phyloP scores from a whole-genome alignment of 1,140 invertebrate genomes.

The Bombus affinis region DNA sequence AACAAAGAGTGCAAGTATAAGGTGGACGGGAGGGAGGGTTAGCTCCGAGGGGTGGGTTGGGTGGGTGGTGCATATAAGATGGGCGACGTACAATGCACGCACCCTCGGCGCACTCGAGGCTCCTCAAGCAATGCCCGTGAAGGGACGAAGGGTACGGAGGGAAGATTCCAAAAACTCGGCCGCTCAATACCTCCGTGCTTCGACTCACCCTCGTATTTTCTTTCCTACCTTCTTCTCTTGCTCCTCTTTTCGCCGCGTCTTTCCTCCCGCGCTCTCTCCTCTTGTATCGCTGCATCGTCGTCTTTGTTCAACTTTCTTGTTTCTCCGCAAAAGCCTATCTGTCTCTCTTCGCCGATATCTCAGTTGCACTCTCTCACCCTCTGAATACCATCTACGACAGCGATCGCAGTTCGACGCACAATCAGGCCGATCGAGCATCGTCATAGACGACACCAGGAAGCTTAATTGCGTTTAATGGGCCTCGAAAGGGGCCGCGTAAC shows the following conservation, averaged over 20 bases:
- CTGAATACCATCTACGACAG: slow-evolving; percentile 20
- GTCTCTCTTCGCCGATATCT: neutral
- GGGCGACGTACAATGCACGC: slow-evolving; percentile 76
- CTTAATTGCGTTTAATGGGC: slow-evolving; percentile 66
- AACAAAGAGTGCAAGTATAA: slow-evolving; percentile 78
- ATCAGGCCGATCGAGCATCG: slow-evolving; percentile 51
- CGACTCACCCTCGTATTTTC: slow-evolving; percentile 51
- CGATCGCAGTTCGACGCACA: slow-evolving; percentile 4
- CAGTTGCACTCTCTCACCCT: neutral
- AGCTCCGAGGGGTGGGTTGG: slow-evolving; percentile 54
- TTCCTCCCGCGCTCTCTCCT: slow-evolving; percentile 1
- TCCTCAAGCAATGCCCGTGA: slow-evolving; percentile 74
- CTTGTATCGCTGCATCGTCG: neutral
- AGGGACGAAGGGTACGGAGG: slow-evolving; percentile 63
- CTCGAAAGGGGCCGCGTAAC: slow-evolving; percentile 56
- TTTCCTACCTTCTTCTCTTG: slow-evolving; percentile 31
- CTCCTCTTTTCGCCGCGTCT: neutral
- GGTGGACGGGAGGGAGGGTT: slow-evolving; percentile 64
- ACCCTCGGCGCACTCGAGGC: slow-evolving; percentile 74
- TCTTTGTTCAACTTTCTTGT: too few species aligned
- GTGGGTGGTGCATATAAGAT: slow-evolving; percentile 78
- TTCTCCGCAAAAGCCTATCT: neutral
- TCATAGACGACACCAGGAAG: slow-evolving; percentile 54
- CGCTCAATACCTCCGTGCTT: slow-evolving; percentile 72
- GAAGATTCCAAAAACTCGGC: slow-evolving; percentile 76